phyloP scores from a whole-genome alignment of 2,888 invertebrate genomes.

The Atrina japonica region DNA sequence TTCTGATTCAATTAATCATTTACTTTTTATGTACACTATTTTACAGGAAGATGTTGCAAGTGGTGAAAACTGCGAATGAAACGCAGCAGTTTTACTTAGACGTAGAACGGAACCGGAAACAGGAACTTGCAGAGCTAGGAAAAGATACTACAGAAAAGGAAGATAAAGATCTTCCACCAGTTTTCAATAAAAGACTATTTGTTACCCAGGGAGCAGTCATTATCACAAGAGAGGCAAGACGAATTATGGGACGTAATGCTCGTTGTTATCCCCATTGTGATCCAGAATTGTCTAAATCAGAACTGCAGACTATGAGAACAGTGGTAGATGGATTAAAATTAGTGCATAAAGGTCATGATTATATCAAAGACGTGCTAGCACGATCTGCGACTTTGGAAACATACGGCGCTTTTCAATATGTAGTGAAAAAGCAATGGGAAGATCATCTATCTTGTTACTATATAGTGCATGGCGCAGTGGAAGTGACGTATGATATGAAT shows the following conservation, averaged over 20 bases:
- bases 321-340: conserved; percentile 69
- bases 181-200: conserved; percentile 73
- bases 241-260: conserved; percentile 63
- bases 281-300: conserved; percentile 53
- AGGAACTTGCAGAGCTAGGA: conserved; percentile 48
- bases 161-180: conserved; percentile 58
- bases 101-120: conserved; percentile 41
- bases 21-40: no score
- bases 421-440: conserved; percentile 63
- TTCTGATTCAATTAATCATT: no score
- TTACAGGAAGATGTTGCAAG: conserved; percentile 61
- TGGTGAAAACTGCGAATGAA: conserved; percentile 58
- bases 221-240: conserved; percentile 65
- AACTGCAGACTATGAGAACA: conserved; percentile 62
- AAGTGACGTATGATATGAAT: conserved; percentile 70
- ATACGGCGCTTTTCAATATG: conserved; percentile 62
- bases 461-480: conserved; percentile 68
- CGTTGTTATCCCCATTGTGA: conserved; percentile 45
- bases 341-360: conserved; percentile 68
- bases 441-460: conserved; percentile 68
- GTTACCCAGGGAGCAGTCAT: conserved; percentile 65
- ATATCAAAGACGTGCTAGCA: conserved; percentile 69
- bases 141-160: conserved; percentile 46
- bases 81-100: conserved; percentile 60
- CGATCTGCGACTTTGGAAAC: conserved; percentile 64